phyloP scores from a whole-genome alignment of 2,888 invertebrate species.

The Galeopsomyia nigrocyanea region DNA sequence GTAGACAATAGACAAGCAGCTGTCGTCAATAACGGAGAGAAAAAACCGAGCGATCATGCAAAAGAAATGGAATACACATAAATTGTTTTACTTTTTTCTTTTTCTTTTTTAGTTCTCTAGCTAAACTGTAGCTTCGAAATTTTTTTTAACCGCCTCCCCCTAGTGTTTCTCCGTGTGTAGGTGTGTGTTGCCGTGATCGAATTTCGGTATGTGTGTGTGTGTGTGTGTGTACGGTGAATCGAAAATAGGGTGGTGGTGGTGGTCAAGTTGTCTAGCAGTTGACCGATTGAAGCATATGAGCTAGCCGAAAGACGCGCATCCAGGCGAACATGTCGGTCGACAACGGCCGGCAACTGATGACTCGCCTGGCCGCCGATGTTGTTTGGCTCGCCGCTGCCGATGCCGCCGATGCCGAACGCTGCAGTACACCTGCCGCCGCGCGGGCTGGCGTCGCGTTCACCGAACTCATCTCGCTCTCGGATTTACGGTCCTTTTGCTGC shows the following conservation, averaged over 20 bases:
- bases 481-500: constrained; percentile 65
- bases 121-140: no score
- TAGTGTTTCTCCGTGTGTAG: no score
- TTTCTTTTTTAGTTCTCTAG: no score
- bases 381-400: constrained; percentile 51
- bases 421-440: constrained; percentile 49
- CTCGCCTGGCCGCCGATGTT: constrained; percentile 48
- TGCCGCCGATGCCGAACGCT: constrained; percentile 54
- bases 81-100: no score
- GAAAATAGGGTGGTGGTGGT: no score
- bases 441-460: constrained; percentile 59
- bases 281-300: constrained; percentile 63
- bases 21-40: no score
- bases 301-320: constrained; percentile 66
- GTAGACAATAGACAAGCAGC: constrained; percentile 36
- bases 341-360: constrained; percentile 55
- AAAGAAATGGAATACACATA: no score
- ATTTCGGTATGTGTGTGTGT: no score
- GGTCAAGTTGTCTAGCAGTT: constrained; percentile 59
- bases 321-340: constrained; percentile 66
- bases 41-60: no score
- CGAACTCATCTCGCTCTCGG: constrained; percentile 64
- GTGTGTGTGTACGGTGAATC: no score
- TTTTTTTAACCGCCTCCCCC: no score
- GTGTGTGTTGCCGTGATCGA: no score